These are phyloP conservation scores for Trichogramma evanescens DNA, from an alignment of 2,888 invertebrate species.

Conservation along the genomic window DNA sequence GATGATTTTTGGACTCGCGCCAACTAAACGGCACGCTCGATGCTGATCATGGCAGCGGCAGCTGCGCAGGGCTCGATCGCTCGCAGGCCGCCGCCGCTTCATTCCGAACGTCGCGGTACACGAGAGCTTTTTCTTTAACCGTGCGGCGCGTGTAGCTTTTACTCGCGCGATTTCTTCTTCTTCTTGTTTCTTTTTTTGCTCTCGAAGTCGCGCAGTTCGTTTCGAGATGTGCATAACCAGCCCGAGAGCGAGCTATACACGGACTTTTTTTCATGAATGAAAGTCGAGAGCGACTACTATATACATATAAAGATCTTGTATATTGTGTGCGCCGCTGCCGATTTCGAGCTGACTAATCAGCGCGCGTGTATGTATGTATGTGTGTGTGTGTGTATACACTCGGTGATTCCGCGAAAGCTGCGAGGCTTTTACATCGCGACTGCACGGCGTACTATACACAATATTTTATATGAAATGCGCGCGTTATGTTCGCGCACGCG, in stretches of 20 bases:
- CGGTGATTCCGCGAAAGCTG: too few species aligned
- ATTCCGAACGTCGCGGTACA: not conserved
- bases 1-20: not conserved
- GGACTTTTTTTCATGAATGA: too few species aligned
- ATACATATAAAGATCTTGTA: too few species aligned
- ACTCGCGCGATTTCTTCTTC: not conserved
- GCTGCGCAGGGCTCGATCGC: not conserved
- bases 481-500: too few species aligned
- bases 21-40: not conserved
- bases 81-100: constrained; percentile 1
- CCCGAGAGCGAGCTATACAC: not conserved
- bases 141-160: not conserved
- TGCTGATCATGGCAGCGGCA: not conserved
- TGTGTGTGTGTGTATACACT: too few species aligned
- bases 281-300: too few species aligned
- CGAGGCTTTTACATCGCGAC: too few species aligned
- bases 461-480: too few species aligned
- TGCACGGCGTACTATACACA: too few species aligned
- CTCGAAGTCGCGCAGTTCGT: too few species aligned
- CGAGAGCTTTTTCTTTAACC: not conserved
- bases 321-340: not conserved
- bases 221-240: not conserved
- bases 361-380: too few species aligned
- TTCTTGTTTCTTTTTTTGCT: constrained; percentile 1
- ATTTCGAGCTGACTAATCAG: too few species aligned